Conservation (phyloP, 2,113 vertebrate genomes). For the Bufo gargarizans region DNA sequence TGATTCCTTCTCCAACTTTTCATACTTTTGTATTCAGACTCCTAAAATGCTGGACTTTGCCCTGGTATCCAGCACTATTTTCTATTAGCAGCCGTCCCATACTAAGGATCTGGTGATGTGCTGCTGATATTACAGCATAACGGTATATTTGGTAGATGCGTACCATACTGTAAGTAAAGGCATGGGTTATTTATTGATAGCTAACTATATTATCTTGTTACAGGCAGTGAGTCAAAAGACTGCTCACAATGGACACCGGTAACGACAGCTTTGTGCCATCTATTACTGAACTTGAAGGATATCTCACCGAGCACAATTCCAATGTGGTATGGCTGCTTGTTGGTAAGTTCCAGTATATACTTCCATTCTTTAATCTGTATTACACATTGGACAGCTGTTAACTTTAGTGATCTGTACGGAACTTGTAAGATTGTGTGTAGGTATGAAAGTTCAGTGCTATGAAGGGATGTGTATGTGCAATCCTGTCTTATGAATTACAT, state of each 20-base stretch:
- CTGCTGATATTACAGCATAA: background rate
- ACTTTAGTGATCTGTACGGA: background rate
- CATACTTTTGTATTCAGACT: background rate
- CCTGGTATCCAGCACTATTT: too few species aligned
- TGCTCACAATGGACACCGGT: constrained; percentile 77
- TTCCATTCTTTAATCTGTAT: background rate
- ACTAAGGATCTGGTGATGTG: background rate
- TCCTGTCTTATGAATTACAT: too few species aligned
- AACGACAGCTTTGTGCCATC: constrained; percentile 89
- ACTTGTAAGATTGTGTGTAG: too few species aligned
- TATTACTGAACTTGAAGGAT: constrained; percentile 85
- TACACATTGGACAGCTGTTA: background rate
- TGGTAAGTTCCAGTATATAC: constrained; percentile 73
- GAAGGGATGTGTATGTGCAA: too few species aligned
- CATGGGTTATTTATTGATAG: background rate
- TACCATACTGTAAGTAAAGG: background rate
- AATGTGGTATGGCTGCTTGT: constrained; percentile 97
- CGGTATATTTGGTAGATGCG: background rate
- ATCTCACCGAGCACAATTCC: constrained; percentile 90
- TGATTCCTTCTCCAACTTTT: background rate
- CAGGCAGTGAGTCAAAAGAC: constrained; percentile 61
- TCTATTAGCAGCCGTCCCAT: background rate
- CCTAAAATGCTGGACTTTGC: background rate
- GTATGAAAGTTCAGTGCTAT: too few species aligned
- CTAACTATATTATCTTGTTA: constrained; percentile 59